Evolutionary conservation across 2,888 invertebrate species (phyloP).

Genomic region (Lottia gigantea): DNA sequence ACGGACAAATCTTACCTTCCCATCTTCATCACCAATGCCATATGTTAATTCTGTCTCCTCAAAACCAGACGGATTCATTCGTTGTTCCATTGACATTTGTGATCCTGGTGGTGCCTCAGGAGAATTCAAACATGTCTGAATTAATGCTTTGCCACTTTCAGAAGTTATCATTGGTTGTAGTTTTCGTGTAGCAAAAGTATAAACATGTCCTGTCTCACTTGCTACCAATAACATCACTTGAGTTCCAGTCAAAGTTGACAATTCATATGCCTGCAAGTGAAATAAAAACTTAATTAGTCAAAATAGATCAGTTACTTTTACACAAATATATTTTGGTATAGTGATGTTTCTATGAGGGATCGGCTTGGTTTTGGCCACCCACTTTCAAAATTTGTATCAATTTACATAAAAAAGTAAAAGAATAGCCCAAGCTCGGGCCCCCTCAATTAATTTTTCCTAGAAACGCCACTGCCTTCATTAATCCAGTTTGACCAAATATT

Average conservation of each 20-base stretch:
- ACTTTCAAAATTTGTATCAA: too few relatives aligned
- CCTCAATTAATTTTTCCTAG: too few relatives aligned
- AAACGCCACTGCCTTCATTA: too few relatives aligned
- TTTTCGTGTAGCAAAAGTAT: slow-evolving; percentile 95
- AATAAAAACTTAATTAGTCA: too few relatives aligned
- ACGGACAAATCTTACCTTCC: slow-evolving; percentile 28
- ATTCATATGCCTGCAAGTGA: slow-evolving; percentile 91
- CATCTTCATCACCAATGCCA: slow-evolving; percentile 73
- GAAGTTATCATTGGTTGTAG: slow-evolving; percentile 99
- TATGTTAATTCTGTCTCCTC: slow-evolving; percentile 98
- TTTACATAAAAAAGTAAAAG: too few relatives aligned
- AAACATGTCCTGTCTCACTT: slow-evolving; percentile 99
- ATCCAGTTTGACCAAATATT: too few relatives aligned
- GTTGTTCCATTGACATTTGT: slow-evolving; percentile 80
- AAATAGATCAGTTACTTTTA: too few relatives aligned
- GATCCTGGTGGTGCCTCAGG: slow-evolving; percentile 78
- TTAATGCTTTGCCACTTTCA: slow-evolving; percentile 89
- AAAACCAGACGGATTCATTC: slow-evolving; percentile 98
- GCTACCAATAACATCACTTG: slow-evolving; percentile 99
- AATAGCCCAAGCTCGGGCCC: too few relatives aligned
- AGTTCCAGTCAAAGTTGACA: slow-evolving; percentile 98
- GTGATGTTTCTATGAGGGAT: too few relatives aligned
- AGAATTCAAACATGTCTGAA: slow-evolving; percentile 98
- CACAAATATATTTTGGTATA: too few relatives aligned
- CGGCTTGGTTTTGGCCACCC: too few relatives aligned